Evolutionary conservation across 2,113 vertebrate species (phyloP), one percentile per base, ranked within the genome.

Genomic region (Cettia cetti): DNA sequence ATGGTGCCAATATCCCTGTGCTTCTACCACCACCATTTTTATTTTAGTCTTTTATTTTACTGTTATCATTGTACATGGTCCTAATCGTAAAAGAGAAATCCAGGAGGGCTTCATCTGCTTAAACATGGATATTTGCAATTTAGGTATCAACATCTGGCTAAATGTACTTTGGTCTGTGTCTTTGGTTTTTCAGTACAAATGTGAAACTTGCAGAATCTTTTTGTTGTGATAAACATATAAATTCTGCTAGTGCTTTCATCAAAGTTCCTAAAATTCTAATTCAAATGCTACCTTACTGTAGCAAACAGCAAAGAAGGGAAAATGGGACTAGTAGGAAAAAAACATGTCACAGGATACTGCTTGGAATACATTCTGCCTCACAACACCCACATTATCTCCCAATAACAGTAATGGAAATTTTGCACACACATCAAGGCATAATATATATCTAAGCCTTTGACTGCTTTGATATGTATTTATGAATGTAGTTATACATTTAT

Each of bases 371-470:
- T 76, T 91, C 45, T 91, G 37, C 68, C 56, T 95, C 56, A 75
- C 28, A 91, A 79, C 49, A 82, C 49, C 24, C 63, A 84, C 86
- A 96, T 96, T 96, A 95, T 91, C 77, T 93, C 70, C 71, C 59
- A 92, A 93, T 93, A 96, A 86, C 60, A 90, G 81, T 96, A 97
- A 95, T 88, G 71, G 83, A 86, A 96, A 95, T 71, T 77, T 70
- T 92, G 28, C 69, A 49, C 87, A 81, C 86, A 70, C 72, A 78
- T 90, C 47, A 87, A 92, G 82, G 50, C 54, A 86, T 56, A 88
- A 89, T 92, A 94, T 78, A 90, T 60, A 96, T 52, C 63, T 33
- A 75, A 90, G 72, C 11, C 11, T 86, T 91, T 92, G 45, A 80
- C 74, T 79, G 42, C 14, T 86, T 83, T 95, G 92, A 91, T 92